phyloP scores from a whole-genome alignment of 2,113 vertebrate species.

The Bubo bubo region DNA sequence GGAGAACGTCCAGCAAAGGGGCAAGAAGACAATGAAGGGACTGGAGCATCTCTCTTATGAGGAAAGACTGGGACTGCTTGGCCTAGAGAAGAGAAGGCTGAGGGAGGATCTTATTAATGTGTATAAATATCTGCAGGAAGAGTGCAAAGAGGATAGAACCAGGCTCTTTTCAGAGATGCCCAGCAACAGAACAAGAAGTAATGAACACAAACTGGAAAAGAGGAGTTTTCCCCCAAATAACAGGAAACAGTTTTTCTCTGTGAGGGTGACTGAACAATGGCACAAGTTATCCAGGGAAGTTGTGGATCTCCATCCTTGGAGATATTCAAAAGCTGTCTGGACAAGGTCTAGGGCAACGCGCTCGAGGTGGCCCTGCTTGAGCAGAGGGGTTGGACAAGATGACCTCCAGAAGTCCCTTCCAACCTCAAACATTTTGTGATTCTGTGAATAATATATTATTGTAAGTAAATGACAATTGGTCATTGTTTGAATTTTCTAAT shows the following conservation, averaged over 20 bases:
- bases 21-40: no score
- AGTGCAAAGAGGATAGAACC: no score
- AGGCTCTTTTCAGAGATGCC: no score
- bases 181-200: neutral
- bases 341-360: neutral
- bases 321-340: neutral
- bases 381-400: neutral
- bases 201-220: neutral
- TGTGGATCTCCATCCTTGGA: neutral
- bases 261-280: neutral
- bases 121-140: no score
- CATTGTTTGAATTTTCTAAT: neutral
- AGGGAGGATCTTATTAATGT: no score
- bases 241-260: neutral
- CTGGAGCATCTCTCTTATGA: no score
- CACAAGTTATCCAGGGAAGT: neutral
- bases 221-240: neutral
- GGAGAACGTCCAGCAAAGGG: no score
- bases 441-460: neutral
- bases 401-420: neutral
- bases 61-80: no score
- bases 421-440: neutral
- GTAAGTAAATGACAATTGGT: neutral
- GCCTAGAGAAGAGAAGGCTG: no score
- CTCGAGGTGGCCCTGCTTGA: neutral